Percentiles rank a stretch among this genome's conserved stretches.
These are phyloP conservation scores for Nemoura dubitans DNA, from an alignment of 2,888 invertebrate genomes.

Conservation along the genomic window DNA sequence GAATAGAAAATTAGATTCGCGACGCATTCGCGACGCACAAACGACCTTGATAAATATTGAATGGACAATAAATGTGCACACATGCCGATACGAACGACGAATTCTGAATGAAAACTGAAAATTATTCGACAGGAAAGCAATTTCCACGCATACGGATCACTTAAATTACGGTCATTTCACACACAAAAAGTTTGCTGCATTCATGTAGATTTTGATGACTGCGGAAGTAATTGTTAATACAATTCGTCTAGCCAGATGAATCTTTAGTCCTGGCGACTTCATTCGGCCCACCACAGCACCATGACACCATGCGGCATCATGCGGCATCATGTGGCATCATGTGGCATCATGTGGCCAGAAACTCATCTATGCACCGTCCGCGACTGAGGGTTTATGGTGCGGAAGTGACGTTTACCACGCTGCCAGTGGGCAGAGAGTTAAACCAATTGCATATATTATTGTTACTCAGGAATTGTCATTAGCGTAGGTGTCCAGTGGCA, in stretches of 20 bases:
- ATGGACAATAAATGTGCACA: too few relatives aligned
- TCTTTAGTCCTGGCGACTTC: background rate
- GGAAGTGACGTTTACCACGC: background rate
- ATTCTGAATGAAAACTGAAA: too few relatives aligned
- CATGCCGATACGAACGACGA: too few relatives aligned
- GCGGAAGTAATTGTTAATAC: background rate
- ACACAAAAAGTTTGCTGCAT: background rate
- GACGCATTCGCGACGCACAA: too few relatives aligned
- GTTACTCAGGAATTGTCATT: conserved; percentile 8
- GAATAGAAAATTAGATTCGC: too few relatives aligned
- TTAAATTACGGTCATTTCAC: too few relatives aligned
- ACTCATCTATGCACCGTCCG: background rate
- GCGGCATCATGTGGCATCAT: too few relatives aligned
- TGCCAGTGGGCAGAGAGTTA: background rate
- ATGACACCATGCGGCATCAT: too few relatives aligned
- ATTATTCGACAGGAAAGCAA: too few relatives aligned
- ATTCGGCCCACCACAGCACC: background rate
- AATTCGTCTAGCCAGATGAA: conserved; percentile 2
- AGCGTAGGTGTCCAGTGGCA: conserved; percentile 10
- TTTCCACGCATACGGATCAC: too few relatives aligned
- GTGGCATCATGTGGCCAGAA: too few relatives aligned
- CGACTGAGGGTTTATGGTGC: background rate
- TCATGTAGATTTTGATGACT: background rate
- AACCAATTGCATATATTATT: conserved; percentile 26
- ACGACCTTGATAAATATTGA: too few relatives aligned